These are phyloP conservation scores for Zoanthus gigantus DNA, from an alignment of 92 coral and sea anemone species.

Conservation along the genomic window DNA sequence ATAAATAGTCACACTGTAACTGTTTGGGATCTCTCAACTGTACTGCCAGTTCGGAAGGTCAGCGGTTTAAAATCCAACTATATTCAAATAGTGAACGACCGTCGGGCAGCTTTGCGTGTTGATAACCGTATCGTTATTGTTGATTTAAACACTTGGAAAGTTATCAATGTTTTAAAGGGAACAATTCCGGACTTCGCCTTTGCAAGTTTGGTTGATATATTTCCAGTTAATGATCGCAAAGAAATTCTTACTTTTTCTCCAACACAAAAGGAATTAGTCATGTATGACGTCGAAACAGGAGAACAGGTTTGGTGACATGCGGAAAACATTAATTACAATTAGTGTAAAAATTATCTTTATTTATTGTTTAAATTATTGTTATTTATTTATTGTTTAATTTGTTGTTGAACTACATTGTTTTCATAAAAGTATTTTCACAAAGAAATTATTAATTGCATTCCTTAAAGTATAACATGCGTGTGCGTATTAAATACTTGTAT, in stretches of 20 bases:
- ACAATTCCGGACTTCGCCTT: constrained; percentile 71
- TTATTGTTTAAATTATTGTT: neutral
- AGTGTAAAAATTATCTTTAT: neutral
- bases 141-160: constrained; percentile 73
- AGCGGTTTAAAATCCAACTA: constrained; percentile 73
- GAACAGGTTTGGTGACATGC: constrained; percentile 46
- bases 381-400: too few relatives aligned
- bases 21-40: constrained; percentile 78
- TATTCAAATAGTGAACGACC: constrained; percentile 67
- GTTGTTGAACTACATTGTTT: too few relatives aligned
- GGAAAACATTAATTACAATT: neutral
- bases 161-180: constrained; percentile 72
- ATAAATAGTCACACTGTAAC: constrained; percentile 75
- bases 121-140: constrained; percentile 71
- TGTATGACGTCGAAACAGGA: constrained; percentile 82
- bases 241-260: constrained; percentile 77
- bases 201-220: constrained; percentile 74
- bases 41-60: constrained; percentile 80
- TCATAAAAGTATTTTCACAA: too few relatives aligned
- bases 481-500: too few relatives aligned
- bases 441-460: too few relatives aligned
- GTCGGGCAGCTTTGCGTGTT: constrained; percentile 79
- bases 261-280: constrained; percentile 63
- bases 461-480: too few relatives aligned
- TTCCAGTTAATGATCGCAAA: constrained; percentile 57